Conservation (phyloP, 1,140 invertebrate species). For the Temnothorax curvispinosus region DNA sequence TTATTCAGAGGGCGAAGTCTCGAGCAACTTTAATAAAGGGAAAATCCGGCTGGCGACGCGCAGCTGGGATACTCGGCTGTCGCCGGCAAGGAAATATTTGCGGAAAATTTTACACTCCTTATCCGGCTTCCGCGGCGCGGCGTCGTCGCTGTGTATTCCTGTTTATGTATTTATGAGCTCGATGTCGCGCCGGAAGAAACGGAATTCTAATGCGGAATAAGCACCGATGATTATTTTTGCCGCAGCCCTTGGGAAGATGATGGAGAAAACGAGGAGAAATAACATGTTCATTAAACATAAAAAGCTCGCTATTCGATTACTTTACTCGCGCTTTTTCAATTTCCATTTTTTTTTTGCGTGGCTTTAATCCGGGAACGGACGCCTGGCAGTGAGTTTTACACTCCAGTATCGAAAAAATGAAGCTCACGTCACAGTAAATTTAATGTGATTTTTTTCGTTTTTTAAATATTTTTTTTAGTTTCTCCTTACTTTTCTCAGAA, state of each 20-base stretch:
- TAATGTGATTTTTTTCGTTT: too few relatives aligned
- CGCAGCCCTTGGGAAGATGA: not conserved
- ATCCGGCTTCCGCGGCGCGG: not conserved
- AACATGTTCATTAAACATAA: not conserved
- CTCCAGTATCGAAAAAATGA: too few relatives aligned
- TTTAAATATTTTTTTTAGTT: too few relatives aligned
- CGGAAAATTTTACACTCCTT: slow-evolving; percentile 46
- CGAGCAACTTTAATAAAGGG: slow-evolving; percentile 64
- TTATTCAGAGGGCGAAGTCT: slow-evolving; percentile 60
- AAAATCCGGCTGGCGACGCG: slow-evolving; percentile 18
- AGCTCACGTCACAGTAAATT: too few relatives aligned
- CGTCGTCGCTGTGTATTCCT: not conserved
- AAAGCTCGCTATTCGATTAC: not conserved
- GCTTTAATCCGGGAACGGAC: not conserved
- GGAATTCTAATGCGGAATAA: not conserved
- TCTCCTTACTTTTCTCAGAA: too few relatives aligned
- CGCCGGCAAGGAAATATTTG: slow-evolving; percentile 54
- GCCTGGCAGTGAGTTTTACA: too few relatives aligned
- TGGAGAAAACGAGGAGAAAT: not conserved
- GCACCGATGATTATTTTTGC: not conserved
- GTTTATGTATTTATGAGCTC: slow-evolving; percentile 36
- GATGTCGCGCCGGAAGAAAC: not conserved
- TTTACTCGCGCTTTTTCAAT: not conserved
- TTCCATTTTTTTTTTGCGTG: not conserved
- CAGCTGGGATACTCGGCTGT: slow-evolving; percentile 23